These are phyloP conservation scores for Protonibea diacanthus DNA, from an alignment of 2,797 vertebrate species.

Conservation along the genomic window DNA sequence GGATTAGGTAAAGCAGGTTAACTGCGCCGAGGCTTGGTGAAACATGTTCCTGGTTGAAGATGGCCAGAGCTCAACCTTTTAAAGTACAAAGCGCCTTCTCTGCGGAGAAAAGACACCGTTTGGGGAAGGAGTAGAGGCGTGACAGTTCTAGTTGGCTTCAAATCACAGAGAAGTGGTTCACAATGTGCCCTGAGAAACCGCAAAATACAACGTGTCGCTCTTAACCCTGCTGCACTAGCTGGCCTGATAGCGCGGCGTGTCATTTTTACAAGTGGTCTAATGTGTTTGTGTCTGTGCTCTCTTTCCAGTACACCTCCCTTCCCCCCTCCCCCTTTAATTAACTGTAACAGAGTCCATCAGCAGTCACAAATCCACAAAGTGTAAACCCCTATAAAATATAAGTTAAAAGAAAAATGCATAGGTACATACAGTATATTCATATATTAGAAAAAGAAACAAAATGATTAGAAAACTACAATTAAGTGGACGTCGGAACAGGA, in stretches of 20 bases:
- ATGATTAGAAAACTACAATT: conserved; percentile 55
- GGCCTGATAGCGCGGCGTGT: conserved; percentile 7
- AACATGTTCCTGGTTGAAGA: conserved; percentile 3
- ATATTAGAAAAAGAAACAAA: conserved; percentile 52
- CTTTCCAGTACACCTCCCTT: neutral
- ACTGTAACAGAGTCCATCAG: conserved; percentile 60
- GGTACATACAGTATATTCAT: conserved; percentile 66
- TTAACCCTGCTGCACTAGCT: conserved; percentile 12
- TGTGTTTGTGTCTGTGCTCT: conserved; percentile 25
- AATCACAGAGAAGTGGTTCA: conserved; percentile 67
- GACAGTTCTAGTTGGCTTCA: neutral
- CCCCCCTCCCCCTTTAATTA: neutral
- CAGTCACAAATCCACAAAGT: conserved; percentile 58
- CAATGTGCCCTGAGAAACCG: conserved; percentile 78
- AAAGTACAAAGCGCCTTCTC: neutral
- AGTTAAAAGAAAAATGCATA: conserved; percentile 75
- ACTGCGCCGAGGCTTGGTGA: neutral
- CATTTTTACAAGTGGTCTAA: conserved; percentile 34
- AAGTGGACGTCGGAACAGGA: conserved; percentile 13
- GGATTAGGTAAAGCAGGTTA: too few species aligned
- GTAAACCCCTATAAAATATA: conserved; percentile 75
- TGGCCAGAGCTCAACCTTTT: neutral
- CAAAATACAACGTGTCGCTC: neutral
- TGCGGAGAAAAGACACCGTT: neutral
- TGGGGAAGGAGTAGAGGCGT: neutral